Evolutionary conservation across 2,113 vertebrate genomes (phyloP).

Genomic region (Nothobranchius furzeri): DNA sequence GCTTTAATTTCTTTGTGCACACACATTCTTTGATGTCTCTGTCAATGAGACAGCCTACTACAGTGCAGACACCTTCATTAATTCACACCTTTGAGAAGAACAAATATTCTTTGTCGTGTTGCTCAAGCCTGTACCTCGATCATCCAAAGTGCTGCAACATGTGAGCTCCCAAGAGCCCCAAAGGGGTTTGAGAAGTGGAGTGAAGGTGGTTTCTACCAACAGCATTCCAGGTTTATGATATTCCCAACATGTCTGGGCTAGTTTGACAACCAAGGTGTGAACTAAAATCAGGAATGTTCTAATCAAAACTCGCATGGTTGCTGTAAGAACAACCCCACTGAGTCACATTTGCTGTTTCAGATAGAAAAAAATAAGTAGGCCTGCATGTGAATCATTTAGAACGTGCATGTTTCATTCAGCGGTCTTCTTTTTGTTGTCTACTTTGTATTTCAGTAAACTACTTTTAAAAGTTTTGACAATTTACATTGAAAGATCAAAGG

Average conservation of each 20-base stretch:
- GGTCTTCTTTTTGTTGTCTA: too few relatives aligned
- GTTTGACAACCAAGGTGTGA: not conserved
- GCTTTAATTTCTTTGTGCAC: too few relatives aligned
- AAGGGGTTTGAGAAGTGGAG: not conserved
- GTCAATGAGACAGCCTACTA: too few relatives aligned
- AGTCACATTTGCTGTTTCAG: not conserved
- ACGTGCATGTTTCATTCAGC: too few relatives aligned
- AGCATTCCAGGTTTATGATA: not conserved
- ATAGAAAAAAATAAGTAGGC: too few relatives aligned
- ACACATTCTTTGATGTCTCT: too few relatives aligned
- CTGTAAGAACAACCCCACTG: not conserved
- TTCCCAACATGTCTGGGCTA: not conserved
- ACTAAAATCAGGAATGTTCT: not conserved
- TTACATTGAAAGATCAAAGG: too few relatives aligned
- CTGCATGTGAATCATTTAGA: too few relatives aligned
- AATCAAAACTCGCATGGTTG: not conserved
- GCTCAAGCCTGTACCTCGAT: not conserved
- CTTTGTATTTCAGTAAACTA: too few relatives aligned
- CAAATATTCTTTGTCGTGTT: not conserved
- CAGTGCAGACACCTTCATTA: not conserved
- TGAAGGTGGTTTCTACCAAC: not conserved
- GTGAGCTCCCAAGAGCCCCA: not conserved
- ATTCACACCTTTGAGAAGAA: not conserved
- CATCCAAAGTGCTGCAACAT: too few relatives aligned
- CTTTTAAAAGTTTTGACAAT: too few relatives aligned